phyloP scores from a whole-genome alignment of 1,140 invertebrate genomes.

The Halictus rubicundus region DNA sequence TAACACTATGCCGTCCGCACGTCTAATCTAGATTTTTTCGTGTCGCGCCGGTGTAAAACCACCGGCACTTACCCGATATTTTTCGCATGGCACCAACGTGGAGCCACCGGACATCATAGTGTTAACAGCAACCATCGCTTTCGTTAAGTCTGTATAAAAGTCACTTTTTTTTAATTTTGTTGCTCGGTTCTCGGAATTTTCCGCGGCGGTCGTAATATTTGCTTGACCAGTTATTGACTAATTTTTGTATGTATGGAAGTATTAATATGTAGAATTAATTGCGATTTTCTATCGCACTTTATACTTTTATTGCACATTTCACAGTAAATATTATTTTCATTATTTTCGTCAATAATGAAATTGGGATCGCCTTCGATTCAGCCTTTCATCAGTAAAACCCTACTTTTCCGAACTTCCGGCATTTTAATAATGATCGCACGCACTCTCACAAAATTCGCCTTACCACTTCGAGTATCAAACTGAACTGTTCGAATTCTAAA shows the following conservation, averaged over 20 bases:
- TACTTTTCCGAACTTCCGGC: constrained; percentile 5
- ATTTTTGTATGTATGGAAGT: background rate
- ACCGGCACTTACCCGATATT: no score
- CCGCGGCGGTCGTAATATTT: background rate
- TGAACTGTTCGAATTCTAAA: no score
- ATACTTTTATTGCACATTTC: constrained; percentile 1
- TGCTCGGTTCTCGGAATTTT: no score
- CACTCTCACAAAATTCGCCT: no score
- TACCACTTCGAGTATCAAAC: no score
- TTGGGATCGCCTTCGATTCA: background rate
- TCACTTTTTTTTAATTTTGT: background rate
- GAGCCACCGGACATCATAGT: no score
- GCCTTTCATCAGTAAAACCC: background rate
- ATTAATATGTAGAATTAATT: constrained; percentile 2
- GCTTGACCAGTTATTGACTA: no score
- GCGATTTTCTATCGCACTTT: background rate
- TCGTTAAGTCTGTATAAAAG: background rate
- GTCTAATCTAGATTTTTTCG: no score
- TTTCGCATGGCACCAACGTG: no score
- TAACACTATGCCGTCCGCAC: no score
- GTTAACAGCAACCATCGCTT: constrained; percentile 3
- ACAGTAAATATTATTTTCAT: background rate
- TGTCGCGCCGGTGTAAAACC: no score
- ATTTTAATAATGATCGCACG: background rate
- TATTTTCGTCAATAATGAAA: background rate